Evolutionary conservation across 2,113 vertebrate species (phyloP).

Genomic region (Erpornis zantholeuca): DNA sequence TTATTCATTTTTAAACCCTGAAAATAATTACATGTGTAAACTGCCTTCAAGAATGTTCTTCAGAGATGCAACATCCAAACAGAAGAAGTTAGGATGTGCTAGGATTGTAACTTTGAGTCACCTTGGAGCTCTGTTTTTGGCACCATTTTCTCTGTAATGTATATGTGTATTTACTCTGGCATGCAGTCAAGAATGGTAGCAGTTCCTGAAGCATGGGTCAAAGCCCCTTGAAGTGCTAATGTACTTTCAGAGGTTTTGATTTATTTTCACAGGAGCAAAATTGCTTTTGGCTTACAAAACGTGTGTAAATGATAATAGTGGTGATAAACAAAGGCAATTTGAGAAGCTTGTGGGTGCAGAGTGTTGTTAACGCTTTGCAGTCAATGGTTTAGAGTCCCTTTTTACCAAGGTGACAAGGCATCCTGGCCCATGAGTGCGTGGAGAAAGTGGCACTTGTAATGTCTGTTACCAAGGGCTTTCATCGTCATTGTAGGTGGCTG

Average conservation of each 20-base stretch:
- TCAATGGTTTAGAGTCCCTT: neutral
- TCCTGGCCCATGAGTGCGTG: accelerated
- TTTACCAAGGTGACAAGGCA: neutral
- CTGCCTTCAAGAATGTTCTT: neutral
- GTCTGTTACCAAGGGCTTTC: neutral
- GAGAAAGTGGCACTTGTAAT: neutral
- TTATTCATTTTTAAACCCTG: neutral
- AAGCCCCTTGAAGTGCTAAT: neutral
- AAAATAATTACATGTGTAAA: neutral
- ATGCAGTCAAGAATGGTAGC: neutral
- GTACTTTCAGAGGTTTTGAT: neutral
- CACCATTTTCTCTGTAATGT: neutral
- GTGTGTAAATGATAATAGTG: accelerated
- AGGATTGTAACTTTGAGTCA: neutral
- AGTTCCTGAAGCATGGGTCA: neutral
- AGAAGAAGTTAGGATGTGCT: neutral
- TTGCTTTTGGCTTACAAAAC: neutral
- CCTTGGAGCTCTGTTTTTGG: neutral
- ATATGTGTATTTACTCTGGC: neutral
- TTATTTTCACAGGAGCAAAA: neutral
- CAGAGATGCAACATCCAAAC: neutral
- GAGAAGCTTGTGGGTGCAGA: neutral
- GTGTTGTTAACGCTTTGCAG: too few relatives aligned
- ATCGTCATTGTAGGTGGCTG: slow-evolving; percentile 83
- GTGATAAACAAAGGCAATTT: neutral